These are phyloP conservation scores for Chrysodeixis includens DNA, from an alignment of 2,888 invertebrate species.

Conservation along the genomic window DNA sequence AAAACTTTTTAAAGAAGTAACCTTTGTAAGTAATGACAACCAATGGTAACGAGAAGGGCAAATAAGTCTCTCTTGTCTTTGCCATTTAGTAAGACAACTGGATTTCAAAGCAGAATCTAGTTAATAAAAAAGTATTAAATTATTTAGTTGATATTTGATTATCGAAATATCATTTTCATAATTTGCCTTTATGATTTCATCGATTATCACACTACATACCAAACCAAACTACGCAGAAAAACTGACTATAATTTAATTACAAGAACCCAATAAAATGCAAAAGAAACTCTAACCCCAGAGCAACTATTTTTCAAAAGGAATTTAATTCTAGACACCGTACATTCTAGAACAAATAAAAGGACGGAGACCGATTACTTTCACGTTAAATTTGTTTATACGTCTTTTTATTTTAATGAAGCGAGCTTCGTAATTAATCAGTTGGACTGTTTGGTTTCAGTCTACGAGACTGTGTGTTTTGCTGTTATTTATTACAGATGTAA, in stretches of 20 bases:
- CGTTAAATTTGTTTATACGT: constrained; percentile 48
- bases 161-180: no score
- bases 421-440: constrained; percentile 57
- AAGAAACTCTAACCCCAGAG: neutral
- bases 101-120: no score
- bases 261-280: neutral
- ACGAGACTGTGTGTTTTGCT: constrained; percentile 55
- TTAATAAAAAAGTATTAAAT: no score
- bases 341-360: constrained; percentile 34
- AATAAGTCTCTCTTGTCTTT: no score
- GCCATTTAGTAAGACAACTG: no score
- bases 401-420: constrained; percentile 53
- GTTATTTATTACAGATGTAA: constrained; percentile 55
- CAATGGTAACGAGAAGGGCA: no score
- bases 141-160: no score
- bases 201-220: no score
- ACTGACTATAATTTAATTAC: neutral
- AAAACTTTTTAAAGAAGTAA: no score
- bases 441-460: constrained; percentile 50
- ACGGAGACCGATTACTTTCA: constrained; percentile 37
- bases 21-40: no score
- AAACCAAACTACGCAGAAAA: no score
- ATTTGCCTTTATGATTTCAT: no score
- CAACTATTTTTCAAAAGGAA: constrained; percentile 1
- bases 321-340: constrained; percentile 9